Base-by-base conservation (phyloP, 2,113 vertebrate genomes). In the Tinamus guttatus region DNA sequence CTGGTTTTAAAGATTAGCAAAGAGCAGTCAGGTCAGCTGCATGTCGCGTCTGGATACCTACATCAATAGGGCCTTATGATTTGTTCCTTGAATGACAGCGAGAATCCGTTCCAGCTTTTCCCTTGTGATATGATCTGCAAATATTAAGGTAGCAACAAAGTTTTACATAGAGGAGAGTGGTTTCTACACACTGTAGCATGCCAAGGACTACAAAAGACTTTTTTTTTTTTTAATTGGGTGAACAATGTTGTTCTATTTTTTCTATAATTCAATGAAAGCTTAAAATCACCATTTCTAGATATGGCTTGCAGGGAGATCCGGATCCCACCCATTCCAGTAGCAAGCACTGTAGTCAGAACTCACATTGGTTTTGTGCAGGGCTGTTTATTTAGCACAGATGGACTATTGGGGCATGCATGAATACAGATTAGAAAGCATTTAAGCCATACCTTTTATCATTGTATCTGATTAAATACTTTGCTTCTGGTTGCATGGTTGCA, bases 11-110 rank as follows among this genome's bases (percentile, higher is more conserved):
- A 76, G 52, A 74, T 10, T 41, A 68, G 60, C 43, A 69, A 86
- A 52, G 8, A 19, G 41, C 85, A 77, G 41, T 36, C 3, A 5
- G 58, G 36, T 47, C 77, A 85, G 59, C 56, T 85, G 43, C 56
- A 5, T 77, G 68, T 88, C 34, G 54, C 38, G 4, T 0, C 0
- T 24, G 45, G 83, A 75, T 67, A 97, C 98, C 1, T 98, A 99
- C 99, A 41, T 97, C 93, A 99, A 97, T 95, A 99, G 94, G 7
- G 99, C 98, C 96, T 99, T 99, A 83, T 99, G 99, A 95, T 99
- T 98, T 92, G 97, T 98, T 94, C 99, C 99, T 91, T 99, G 98
- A 96, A 99, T 98, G 96, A 99, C 96, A 5, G 99, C 98, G 3
- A 99, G 94, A 60, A 99, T 98, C 85, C 96, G 97, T 54, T 99